Conservation (phyloP, 1,140 invertebrate genomes). For the Cylas formicarius region DNA sequence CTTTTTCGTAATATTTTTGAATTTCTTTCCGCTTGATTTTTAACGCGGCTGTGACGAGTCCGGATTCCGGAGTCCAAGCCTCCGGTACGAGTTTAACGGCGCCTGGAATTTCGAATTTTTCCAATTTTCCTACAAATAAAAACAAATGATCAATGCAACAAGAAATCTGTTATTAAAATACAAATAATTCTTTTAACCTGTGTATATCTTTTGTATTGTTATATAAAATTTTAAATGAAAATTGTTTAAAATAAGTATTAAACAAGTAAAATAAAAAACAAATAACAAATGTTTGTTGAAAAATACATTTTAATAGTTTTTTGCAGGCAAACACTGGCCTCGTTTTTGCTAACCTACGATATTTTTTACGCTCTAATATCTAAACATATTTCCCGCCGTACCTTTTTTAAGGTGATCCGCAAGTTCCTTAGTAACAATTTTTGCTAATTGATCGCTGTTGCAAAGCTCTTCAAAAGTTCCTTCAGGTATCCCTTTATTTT, state of each 20-base stretch:
- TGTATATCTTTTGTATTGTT: too few species aligned
- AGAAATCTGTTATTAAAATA: not conserved
- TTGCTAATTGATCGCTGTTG: constrained; percentile 58
- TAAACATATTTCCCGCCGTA: constrained; percentile 77
- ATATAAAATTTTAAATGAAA: too few species aligned
- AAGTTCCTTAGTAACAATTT: constrained; percentile 70
- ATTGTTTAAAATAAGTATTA: constrained; percentile 35
- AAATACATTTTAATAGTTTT: too few species aligned
- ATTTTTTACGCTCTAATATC: too few species aligned
- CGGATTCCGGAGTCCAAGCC: constrained; percentile 91
- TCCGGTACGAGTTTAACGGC: constrained; percentile 80
- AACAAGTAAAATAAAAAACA: too few species aligned
- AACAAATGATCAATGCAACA: not conserved
- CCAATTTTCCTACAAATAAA: constrained; percentile 58
- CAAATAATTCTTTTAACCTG: constrained; percentile 71
- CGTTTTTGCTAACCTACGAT: too few species aligned
- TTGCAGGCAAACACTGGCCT: too few species aligned
- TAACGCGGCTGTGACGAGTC: constrained; percentile 90
- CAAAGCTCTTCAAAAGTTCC: constrained; percentile 69
- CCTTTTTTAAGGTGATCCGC: constrained; percentile 63
- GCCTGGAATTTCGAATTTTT: constrained; percentile 85
- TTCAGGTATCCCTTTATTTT: constrained; percentile 52
- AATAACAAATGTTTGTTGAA: too few species aligned
- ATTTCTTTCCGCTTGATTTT: constrained; percentile 94
- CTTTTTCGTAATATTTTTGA: constrained; percentile 79